Conservation (phyloP, 2,888 invertebrate species). For the Mesorhabditis belari region DNA sequence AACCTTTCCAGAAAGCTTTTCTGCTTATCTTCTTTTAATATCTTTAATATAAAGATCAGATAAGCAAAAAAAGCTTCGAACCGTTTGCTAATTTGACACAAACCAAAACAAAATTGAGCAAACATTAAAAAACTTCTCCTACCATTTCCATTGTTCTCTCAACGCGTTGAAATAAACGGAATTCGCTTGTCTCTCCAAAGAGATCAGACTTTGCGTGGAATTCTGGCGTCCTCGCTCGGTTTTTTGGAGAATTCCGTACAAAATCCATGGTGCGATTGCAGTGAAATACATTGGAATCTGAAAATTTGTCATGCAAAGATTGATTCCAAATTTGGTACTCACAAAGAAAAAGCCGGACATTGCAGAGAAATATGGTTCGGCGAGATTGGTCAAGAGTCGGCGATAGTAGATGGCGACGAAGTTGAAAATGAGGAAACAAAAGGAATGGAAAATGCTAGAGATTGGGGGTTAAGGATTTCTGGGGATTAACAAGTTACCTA, state of each 20-base stretch:
- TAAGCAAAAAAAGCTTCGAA: too few relatives aligned
- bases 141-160: neutral
- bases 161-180: neutral
- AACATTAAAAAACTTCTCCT: too few relatives aligned
- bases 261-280: neutral
- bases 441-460: neutral
- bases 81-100: too few relatives aligned
- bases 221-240: neutral
- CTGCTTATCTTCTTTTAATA: neutral
- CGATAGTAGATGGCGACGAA: neutral
- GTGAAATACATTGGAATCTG: neutral
- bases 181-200: neutral
- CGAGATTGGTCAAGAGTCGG: neutral
- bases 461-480: too few relatives aligned
- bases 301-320: neutral
- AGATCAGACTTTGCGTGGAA: neutral
- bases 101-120: neutral
- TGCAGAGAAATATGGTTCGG: neutral
- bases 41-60: too few relatives aligned
- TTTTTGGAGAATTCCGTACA: neutral
- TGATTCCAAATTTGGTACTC: too few relatives aligned
- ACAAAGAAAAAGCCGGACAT: neutral
- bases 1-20: too few relatives aligned
- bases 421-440: neutral
- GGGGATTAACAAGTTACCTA: too few relatives aligned